Evolutionary conservation across 2,797 vertebrate genomes (phyloP), one percentile per base, ranked within the genome.

Genomic region (Epinephelus awoara): DNA sequence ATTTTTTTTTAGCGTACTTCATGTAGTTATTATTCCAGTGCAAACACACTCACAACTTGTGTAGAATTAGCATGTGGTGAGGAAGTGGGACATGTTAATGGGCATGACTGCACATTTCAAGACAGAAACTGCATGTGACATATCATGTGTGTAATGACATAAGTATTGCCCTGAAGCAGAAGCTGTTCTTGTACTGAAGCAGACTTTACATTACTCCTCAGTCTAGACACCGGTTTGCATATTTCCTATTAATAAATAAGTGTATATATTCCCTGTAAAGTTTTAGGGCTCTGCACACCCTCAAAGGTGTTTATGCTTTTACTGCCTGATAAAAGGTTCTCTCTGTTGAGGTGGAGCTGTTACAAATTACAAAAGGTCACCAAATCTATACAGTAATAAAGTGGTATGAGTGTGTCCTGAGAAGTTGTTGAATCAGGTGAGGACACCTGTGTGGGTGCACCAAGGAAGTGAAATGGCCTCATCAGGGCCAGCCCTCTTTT

Each of bases 401-500:
- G 29, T 50, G 11, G 47, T 50, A 11, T 10, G 19, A 50, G 13
- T 34, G 6, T 15, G 23, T 27, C 52, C 23, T 27, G 46, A 47
- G 15, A 2, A 15, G 14, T 4, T 1, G 15, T 17, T 15, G 2
- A 17, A 47, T 15, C 46, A 47, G 15, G 52, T 42, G 58, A 21
- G 42, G 8, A 61, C 58, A 59, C 38, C 57, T 0, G 58, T 51
- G 19, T 4, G 18, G 2, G 47, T 8, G 10, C 13, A 50, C 44
- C 3, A 23, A 38, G 47, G 47, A 18, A 9, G 15, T 25, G 14
- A 21, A 23, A 29, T 29, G 19, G 15, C 12, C 18, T 40, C 8
- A 4, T 17, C 7, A 11, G 27, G 23, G 0, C 38, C 14, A 34
- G 11, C 40, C 0, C 19, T 14, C 1, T 1, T 4, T n/a, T 18